Conservation (phyloP, 2,113 vertebrate species). For the Phyllostomus discolor region DNA sequence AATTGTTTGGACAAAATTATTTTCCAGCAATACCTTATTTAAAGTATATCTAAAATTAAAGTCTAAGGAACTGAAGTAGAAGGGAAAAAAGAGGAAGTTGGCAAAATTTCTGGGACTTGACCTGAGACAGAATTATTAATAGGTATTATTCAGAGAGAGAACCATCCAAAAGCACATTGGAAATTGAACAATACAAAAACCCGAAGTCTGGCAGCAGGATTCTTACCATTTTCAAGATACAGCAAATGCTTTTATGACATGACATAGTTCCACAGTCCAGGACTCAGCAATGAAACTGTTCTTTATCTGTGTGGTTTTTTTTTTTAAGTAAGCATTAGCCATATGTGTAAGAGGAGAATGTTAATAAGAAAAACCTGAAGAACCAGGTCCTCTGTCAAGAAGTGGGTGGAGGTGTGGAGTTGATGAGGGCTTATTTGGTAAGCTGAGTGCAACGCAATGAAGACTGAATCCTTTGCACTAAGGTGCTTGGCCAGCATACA, state of each 20-base stretch:
- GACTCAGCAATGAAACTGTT: background rate
- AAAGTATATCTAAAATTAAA: constrained; percentile 20
- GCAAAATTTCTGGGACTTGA: background rate
- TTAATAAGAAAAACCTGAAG: background rate
- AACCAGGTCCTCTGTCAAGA: background rate
- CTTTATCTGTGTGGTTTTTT: background rate
- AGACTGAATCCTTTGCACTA: background rate
- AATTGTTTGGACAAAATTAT: background rate
- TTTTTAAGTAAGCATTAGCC: background rate
- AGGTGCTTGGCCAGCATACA: background rate
- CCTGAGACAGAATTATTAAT: background rate
- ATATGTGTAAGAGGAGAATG: background rate
- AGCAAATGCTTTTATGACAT: background rate
- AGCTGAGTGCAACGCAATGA: background rate
- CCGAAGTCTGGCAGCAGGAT: background rate
- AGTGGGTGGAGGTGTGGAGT: background rate
- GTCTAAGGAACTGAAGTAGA: background rate
- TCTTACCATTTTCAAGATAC: background rate
- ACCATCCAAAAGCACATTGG: background rate
- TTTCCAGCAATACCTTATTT: background rate
- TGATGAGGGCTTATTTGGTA: background rate
- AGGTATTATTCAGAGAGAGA: background rate
- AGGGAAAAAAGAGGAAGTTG: background rate
- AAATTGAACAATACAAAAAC: background rate
- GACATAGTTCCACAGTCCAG: background rate